Percentiles rank a stretch among this genome's conserved stretches.
Evolutionary conservation across 2,113 vertebrate species (phyloP).

Genomic region (Penelope pileata): DNA sequence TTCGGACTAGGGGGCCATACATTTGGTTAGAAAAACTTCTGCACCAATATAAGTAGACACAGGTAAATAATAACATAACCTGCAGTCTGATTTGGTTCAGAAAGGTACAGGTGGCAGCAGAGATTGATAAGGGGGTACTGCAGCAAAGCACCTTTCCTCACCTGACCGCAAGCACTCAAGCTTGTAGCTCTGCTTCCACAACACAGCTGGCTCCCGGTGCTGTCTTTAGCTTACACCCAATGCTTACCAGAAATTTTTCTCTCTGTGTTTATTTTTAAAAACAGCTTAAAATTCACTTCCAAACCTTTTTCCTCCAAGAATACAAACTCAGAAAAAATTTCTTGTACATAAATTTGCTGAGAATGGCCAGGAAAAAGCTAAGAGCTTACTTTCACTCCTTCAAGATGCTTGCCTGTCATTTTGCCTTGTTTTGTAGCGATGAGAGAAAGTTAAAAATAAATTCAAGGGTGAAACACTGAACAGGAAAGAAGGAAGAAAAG

Average conservation of each 20-base stretch:
- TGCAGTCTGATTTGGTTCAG: neutral
- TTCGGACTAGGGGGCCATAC: fast-evolving
- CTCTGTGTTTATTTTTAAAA: neutral
- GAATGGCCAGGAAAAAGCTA: neutral
- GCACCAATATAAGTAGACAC: neutral
- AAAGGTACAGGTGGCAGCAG: neutral
- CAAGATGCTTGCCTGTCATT: neutral
- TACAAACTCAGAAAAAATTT: neutral
- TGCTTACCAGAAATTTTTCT: neutral
- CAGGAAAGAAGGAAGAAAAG: neutral
- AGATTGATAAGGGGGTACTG: neutral
- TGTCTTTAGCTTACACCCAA: neutral
- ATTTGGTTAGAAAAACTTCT: neutral
- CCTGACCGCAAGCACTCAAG: neutral
- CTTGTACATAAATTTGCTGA: neutral
- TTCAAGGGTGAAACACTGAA: neutral
- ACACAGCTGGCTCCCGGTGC: fast-evolving
- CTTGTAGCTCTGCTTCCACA: neutral
- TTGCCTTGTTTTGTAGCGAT: neutral
- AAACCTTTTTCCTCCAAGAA: neutral
- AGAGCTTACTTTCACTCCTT: neutral
- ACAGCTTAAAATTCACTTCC: neutral
- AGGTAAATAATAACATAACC: neutral
- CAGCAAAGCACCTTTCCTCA: neutral
- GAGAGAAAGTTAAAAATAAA: neutral